phyloP scores from a whole-genome alignment of 2,888 invertebrate genomes.

The Clanis bilineata region DNA sequence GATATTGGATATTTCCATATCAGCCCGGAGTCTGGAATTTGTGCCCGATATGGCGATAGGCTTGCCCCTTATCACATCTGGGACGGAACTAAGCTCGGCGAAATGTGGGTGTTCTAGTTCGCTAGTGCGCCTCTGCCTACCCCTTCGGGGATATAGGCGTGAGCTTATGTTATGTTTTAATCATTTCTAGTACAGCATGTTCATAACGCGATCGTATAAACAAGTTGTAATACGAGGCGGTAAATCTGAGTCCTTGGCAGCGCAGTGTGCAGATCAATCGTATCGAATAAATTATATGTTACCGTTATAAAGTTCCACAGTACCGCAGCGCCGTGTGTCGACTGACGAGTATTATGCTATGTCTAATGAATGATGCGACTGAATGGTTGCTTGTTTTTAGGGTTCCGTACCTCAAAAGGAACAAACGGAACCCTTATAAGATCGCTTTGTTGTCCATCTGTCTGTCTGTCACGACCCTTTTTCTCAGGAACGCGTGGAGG shows the following conservation, averaged over 20 bases:
- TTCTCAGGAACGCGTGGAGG: too few relatives aligned
- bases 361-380: not conserved
- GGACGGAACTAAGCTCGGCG: too few relatives aligned
- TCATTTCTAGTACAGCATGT: not conserved
- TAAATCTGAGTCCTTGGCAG: not conserved
- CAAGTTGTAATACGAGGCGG: not conserved
- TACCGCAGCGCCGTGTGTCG: not conserved
- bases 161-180: not conserved
- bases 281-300: slow-evolving; percentile 8
- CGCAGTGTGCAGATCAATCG: not conserved
- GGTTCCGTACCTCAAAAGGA: too few relatives aligned
- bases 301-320: slow-evolving; percentile 8
- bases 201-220: not conserved
- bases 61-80: too few relatives aligned
- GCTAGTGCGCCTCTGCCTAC: not conserved
- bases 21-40: too few relatives aligned
- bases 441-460: too few relatives aligned
- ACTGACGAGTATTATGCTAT: not conserved
- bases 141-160: not conserved
- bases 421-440: too few relatives aligned
- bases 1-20: too few relatives aligned
- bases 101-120: too few relatives aligned
- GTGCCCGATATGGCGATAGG: too few relatives aligned
- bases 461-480: too few relatives aligned
- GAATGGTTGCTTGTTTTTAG: too few relatives aligned